Evolutionary conservation across 2,888 invertebrate species (phyloP), one percentile per base, ranked within the genome.

Genomic region (Aethes cnicana): DNA sequence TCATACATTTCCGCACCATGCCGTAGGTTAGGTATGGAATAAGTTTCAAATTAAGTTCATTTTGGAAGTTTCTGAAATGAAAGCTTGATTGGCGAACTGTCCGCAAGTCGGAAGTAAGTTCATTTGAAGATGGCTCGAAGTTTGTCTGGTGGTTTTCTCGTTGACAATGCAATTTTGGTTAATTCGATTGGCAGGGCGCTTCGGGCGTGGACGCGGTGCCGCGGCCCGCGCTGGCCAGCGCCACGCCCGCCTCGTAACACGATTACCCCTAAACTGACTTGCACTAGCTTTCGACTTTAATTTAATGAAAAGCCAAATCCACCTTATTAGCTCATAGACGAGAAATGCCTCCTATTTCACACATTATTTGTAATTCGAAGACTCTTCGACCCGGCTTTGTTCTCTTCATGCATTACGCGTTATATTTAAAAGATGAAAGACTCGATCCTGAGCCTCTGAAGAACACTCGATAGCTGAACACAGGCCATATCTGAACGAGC

Each of bases 121-220:
- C 26, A 30, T 17, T 44, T 44, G 9, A 44, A 44, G 30, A 23
- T 16, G 11, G 12, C 18, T 57, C 54, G 43, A 58, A 47, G 47
- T 58, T 59, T 49, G 58, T 63, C 36, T 56, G 47, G 58, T 28
- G 54, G 56, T 67, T 74, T 74, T 70, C 70, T 66, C 64, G 73
- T 71, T 72, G 77, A 79, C 80, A 85, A 86, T 85, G 82, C 82
- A 85, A 84, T 86, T 86, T 82, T 67, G 74, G 81, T 74, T 85
- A 84, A 86, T 85, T 84, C 70, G 67, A 79, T 84, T 68, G 72
- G 23, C 32, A 63, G 59, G 59, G 63, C 65, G 47, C 55, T 59
- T 55, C 59, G 53, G 61, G 63, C 58, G 59, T 55, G 57, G 61
- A 54, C 54, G 58, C 28, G 44, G 55, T 30, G 14, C 14, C 28